Conservation (phyloP, 2,797 vertebrate genomes). For the Hybognathus amarus region DNA sequence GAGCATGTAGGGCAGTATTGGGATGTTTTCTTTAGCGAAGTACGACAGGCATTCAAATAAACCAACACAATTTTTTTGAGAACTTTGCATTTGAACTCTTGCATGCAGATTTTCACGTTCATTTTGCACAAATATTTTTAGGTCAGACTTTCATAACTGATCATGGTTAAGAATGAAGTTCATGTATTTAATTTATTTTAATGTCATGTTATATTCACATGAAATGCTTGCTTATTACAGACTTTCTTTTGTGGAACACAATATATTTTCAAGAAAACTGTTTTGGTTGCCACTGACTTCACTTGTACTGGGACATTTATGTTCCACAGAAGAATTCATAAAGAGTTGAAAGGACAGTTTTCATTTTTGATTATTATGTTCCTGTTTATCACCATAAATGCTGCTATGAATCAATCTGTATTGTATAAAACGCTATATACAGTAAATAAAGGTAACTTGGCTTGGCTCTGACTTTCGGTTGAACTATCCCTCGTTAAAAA, state of each 20-base stretch:
- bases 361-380: not conserved
- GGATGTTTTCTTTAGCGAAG: slow-evolving; percentile 1
- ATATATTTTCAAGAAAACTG: not conserved
- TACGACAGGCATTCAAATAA: not conserved
- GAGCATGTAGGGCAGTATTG: not conserved
- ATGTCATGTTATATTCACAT: not conserved
- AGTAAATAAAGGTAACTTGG: not conserved
- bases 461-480: not conserved
- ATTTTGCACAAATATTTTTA: not conserved
- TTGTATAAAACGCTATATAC: not conserved
- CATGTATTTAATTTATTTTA: not conserved
- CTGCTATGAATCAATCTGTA: not conserved
- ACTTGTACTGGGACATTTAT: not conserved
- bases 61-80: not conserved
- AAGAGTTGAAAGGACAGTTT: not conserved
- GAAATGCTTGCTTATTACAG: not conserved
- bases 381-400: not conserved
- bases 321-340: not conserved
- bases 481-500: not conserved
- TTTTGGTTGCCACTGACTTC: not conserved
- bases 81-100: not conserved
- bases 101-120: not conserved
- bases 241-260: not conserved
- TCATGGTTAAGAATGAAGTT: not conserved
- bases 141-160: not conserved